Percentiles rank a stretch among this genome's conserved stretches.
phyloP scores from a whole-genome alignment of 2,113 vertebrate species.

The Circaetus cinerascens region DNA sequence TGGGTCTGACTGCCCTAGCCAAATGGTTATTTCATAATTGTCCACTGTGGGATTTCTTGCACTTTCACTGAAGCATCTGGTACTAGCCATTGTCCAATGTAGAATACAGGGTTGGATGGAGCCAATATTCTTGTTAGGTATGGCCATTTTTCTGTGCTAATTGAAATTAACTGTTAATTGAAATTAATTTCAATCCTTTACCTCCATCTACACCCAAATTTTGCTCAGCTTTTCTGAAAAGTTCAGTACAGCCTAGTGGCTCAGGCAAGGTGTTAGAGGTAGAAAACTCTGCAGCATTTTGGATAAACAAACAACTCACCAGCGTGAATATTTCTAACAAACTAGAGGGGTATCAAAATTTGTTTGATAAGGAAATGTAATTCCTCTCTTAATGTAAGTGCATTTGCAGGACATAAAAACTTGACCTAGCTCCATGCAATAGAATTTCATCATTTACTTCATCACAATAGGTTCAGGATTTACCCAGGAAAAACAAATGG shows the following conservation, averaged over 20 bases:
- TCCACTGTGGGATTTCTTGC: background rate
- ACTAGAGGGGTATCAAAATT: background rate
- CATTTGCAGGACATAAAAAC: background rate
- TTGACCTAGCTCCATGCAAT: background rate
- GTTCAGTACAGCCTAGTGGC: background rate
- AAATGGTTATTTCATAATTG: slow-evolving; percentile 25
- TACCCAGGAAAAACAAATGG: background rate
- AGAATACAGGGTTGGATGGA: background rate
- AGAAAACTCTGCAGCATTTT: background rate
- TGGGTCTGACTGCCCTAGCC: background rate
- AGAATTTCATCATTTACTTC: background rate
- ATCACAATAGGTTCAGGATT: background rate
- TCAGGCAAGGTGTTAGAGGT: background rate
- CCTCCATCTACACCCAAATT: background rate
- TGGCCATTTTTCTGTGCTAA: background rate
- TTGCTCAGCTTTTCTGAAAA: background rate
- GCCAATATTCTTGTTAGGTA: background rate
- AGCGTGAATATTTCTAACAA: background rate
- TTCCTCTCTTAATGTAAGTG: background rate
- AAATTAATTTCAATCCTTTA: background rate
- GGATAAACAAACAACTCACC: background rate
- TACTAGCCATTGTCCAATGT: background rate
- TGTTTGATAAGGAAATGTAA: background rate
- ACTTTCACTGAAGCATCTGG: background rate
- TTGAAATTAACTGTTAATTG: background rate